Conservation (phyloP, 2,797 vertebrate genomes). For the Channa striata region DNA sequence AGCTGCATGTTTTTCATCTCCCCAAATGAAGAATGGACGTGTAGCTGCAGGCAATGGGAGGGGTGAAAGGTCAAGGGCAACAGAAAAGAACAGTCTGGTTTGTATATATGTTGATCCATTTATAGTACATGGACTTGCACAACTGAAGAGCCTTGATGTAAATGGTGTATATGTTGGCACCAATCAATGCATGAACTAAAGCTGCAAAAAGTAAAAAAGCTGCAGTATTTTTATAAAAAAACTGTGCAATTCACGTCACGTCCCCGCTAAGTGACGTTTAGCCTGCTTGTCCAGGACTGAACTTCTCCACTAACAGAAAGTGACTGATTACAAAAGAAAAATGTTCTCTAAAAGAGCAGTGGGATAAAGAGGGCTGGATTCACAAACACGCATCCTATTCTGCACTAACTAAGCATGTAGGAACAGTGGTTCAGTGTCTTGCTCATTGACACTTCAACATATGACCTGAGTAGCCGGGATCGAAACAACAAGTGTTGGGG, state of each 20-base stretch:
- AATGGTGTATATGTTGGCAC: no score
- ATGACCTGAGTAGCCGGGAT: no score
- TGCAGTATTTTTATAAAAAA: no score
- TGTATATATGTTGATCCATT: neutral
- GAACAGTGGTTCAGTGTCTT: no score
- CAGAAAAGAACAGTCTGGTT: neutral
- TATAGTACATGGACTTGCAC: neutral
- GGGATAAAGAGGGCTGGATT: no score
- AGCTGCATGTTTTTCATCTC: conserved; percentile 9
- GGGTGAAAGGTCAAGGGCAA: neutral
- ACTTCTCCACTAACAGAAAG: neutral
- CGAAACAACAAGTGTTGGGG: no score
- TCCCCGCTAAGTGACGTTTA: neutral
- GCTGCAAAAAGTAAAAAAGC: neutral
- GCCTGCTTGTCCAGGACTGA: no score
- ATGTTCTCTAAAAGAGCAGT: neutral
- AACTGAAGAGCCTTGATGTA: no score
- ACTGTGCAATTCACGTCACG: neutral
- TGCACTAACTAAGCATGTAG: no score
- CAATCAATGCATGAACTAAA: neutral
- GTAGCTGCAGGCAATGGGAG: conserved; percentile 1
- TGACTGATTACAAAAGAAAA: neutral
- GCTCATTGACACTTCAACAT: no score
- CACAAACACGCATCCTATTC: no score
- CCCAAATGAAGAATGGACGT: neutral